Percentiles rank a stretch among this genome's conserved stretches.
These are phyloP conservation scores for Prionailurus bengalensis DNA, from an alignment of 2,113 vertebrate species.

Conservation along the genomic window DNA sequence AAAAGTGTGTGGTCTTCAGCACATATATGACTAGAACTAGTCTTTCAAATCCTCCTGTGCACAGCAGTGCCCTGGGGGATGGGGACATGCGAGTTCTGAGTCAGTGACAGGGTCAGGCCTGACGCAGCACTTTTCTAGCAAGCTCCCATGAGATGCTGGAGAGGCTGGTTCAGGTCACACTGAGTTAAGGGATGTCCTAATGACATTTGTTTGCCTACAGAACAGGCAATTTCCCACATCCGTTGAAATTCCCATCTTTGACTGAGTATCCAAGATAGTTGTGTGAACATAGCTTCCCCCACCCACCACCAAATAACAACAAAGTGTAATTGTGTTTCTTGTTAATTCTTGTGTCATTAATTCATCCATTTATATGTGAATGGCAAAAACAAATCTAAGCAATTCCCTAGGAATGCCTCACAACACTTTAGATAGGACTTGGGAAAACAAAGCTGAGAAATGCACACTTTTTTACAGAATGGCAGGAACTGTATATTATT, in stretches of 20 bases:
- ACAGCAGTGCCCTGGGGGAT: neutral
- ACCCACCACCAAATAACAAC: neutral
- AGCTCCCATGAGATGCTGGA: neutral
- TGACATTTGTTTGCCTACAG: neutral
- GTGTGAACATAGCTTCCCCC: neutral
- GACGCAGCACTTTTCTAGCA: neutral
- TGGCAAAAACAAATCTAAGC: neutral
- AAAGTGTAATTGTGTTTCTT: neutral
- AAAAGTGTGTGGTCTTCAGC: neutral
- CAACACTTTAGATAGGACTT: neutral
- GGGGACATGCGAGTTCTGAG: too few species aligned
- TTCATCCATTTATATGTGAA: neutral
- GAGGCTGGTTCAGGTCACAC: neutral
- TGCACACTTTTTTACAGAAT: neutral
- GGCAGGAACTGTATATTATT: neutral
- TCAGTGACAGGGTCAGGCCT: neutral
- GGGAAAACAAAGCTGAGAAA: neutral
- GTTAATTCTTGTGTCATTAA: neutral
- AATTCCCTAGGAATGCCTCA: neutral
- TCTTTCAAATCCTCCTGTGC: neutral
- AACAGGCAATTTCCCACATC: neutral
- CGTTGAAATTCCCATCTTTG: neutral
- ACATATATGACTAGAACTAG: accelerated
- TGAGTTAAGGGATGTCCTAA: neutral
- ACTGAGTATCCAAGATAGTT: neutral